Conservation (phyloP, 1,140 invertebrate genomes). For the Drosophila nigrodunni region DNA sequence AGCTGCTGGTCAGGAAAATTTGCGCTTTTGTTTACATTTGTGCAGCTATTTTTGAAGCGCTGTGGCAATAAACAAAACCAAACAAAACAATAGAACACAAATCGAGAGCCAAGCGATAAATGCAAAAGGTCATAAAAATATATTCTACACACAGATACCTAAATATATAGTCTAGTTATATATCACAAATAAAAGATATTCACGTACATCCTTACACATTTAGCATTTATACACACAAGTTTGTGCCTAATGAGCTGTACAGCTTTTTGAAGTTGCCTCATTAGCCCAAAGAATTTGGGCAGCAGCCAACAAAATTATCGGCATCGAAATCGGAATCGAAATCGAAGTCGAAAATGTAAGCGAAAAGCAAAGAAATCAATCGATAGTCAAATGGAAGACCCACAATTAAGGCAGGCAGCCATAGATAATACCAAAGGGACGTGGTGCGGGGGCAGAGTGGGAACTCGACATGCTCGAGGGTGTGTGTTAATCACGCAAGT, state of each 20-base stretch:
- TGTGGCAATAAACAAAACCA: constrained; percentile 74
- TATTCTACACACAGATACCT: constrained; percentile 37
- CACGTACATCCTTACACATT: background rate
- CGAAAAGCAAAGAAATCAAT: constrained; percentile 39
- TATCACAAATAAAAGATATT: background rate
- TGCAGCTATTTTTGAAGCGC: constrained; percentile 79
- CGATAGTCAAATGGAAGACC: constrained; percentile 79
- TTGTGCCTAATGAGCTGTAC: constrained; percentile 73
- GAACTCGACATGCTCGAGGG: constrained; percentile 61
- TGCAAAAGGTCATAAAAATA: constrained; percentile 62
- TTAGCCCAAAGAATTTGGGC: constrained; percentile 57
- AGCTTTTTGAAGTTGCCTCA: constrained; percentile 75
- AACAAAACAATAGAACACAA: constrained; percentile 62
- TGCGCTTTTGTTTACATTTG: constrained; percentile 80
- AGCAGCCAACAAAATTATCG: constrained; percentile 23
- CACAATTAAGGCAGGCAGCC: constrained; percentile 80
- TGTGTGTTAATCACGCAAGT: constrained; percentile 82
- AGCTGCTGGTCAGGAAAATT: constrained; percentile 63
- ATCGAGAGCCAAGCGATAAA: constrained; percentile 23
- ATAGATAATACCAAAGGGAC: constrained; percentile 67
- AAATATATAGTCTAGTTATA: constrained; percentile 8
- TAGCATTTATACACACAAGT: background rate
- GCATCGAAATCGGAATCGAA: constrained; percentile 66
- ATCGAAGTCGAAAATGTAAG: constrained; percentile 66
- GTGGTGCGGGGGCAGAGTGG: background rate